Percentiles rank a stretch among this genome's conserved stretches.
Evolutionary conservation across 30 jellyfish, hydroid and myxozoan species (phyloP).

Genomic region (Nemopilema nomurai): DNA sequence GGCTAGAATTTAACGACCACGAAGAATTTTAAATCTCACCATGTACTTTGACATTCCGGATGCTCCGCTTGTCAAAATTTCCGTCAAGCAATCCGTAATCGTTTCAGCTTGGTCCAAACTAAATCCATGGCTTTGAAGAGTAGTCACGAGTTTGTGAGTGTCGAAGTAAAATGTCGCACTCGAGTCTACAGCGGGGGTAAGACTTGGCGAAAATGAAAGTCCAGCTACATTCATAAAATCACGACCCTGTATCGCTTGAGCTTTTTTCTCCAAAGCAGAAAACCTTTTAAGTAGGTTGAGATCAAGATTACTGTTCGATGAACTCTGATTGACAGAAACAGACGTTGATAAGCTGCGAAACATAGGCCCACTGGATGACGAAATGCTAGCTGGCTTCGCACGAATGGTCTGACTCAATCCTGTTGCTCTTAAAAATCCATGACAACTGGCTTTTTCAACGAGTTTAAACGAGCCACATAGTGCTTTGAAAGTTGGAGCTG

Average conservation of each 20-base stretch:
- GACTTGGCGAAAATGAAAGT: slow-evolving; percentile 4
- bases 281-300: background rate
- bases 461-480: slow-evolving; percentile 3
- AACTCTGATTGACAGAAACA: background rate
- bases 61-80: slow-evolving; percentile 51
- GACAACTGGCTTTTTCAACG: slow-evolving; percentile 7
- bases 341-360: slow-evolving; percentile 1
- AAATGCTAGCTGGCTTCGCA: background rate
- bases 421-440: slow-evolving; percentile 6
- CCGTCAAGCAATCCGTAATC: slow-evolving; percentile 63
- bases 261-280: slow-evolving; percentile 4
- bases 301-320: background rate
- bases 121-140: slow-evolving; percentile 64
- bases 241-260: slow-evolving; percentile 1
- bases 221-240: slow-evolving; percentile 44
- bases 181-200: slow-evolving; percentile 39
- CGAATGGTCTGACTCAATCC: background rate
- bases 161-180: slow-evolving; percentile 59
- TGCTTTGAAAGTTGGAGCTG: slow-evolving; percentile 10
- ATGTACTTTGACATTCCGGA: slow-evolving; percentile 56
- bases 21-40: slow-evolving; percentile 26
- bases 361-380: background rate
- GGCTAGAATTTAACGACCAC: too few relatives aligned
- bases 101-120: slow-evolving; percentile 69
- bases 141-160: slow-evolving; percentile 73